Evolutionary conservation across 2,797 vertebrate genomes (phyloP), one percentile per base, ranked within the genome.

Genomic region (Diplodus puntazzo): DNA sequence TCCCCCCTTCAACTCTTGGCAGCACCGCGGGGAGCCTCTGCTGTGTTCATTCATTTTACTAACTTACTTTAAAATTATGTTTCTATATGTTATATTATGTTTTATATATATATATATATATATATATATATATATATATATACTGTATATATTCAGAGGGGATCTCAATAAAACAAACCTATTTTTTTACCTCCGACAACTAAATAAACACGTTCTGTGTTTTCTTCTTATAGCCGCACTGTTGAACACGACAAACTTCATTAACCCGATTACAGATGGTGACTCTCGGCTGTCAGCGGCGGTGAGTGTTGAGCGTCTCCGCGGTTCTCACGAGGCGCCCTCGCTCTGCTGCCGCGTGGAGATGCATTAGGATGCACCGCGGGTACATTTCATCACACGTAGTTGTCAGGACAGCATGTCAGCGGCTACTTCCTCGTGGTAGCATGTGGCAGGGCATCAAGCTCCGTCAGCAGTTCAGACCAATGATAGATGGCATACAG

Each of bases 401-500:
- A 81, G 81, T 80, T 81, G 82, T 88, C 85, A 87, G 82, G 88
- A 73, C 83, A 85, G 67, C 84, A 61, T 84, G 89, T 91, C 87
- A 80, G 84, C 58, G 81, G 69, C 75, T 73, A 77, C 89, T 92
- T 88, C 82, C 83, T 88, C 82, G 63, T 62, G 62, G 74, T 70
- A 81, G 80, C 81, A 84, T 80, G 90, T 81, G 87, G 85, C 66
- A n/a, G 69, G 68, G 63, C 86, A 72, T 89, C 77, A 65, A 66
- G 88, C 86, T 76, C 87, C 60, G 81, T 89, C 92, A 91, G 91
- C 86, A 88, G 25, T 86, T 91, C 69, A 80, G 61, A 69, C 69
- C 63, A 27, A 81, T 84, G 87, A 89, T 88, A 79, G 61, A 88
- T 89, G 79, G 73, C 79, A 80, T 66, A 79, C 62, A 88, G 81